phyloP scores from a whole-genome alignment of 2,113 vertebrate genomes.

The Semicossyphus pulcher region DNA sequence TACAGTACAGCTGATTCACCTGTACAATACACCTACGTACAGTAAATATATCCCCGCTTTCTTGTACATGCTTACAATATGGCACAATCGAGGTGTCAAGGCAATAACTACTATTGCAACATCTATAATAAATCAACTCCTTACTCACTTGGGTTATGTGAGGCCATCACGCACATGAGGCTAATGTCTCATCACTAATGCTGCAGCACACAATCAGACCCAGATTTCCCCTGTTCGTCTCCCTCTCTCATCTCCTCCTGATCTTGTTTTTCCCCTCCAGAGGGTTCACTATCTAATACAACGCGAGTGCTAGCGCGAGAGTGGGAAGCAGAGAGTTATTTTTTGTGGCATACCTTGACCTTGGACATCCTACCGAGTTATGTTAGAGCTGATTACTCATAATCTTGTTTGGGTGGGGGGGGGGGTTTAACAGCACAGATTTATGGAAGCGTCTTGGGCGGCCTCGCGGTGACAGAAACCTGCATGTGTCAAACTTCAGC shows the following conservation, averaged over 20 bases:
- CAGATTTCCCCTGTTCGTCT: conserved; percentile 18
- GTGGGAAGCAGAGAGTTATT: background rate
- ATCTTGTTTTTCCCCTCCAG: conserved; percentile 47
- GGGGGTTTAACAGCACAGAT: background rate
- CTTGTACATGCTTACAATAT: background rate
- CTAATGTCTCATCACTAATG: conserved; percentile 57
- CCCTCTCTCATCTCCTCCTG: conserved; percentile 27
- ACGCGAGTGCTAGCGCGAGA: conserved; percentile 12
- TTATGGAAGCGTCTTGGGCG: background rate
- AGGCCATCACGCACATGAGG: conserved; percentile 7
- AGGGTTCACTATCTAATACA: conserved; percentile 34
- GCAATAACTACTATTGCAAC: background rate
- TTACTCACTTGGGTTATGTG: conserved; percentile 14
- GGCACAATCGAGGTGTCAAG: background rate
- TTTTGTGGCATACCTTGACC: conserved; percentile 27
- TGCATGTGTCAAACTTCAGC: conserved; percentile 8
- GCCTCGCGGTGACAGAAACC: background rate
- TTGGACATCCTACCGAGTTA: background rate
- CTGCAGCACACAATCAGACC: conserved; percentile 31
- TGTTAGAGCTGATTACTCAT: background rate
- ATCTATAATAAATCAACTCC: conserved; percentile 25
- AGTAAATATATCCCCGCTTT: background rate
- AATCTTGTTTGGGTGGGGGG: background rate
- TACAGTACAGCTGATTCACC: background rate
- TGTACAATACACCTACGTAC: background rate